Base-by-base conservation (phyloP, 2,113 vertebrate genomes). In the Notothenia coriiceps region DNA sequence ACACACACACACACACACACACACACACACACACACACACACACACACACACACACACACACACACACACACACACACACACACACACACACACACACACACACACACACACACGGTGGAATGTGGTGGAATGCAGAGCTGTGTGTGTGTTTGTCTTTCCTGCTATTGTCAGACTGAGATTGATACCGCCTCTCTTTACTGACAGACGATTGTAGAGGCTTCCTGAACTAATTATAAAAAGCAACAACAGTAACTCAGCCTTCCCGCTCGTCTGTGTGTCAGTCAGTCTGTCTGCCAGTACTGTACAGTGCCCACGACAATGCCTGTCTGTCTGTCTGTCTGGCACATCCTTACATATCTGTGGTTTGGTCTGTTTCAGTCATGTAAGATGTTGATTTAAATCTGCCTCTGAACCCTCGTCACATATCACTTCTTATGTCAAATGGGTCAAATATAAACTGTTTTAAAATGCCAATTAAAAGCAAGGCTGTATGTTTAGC, bases 211-310 rank as follows among this genome's bases (percentile, higher is more conserved):
- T 98, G 97, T 98, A 96, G 95, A 96, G 92, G 96, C 96, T 99
- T 98, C 98, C 97, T 96, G 97, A 96, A 97, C 95, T 97, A 95
- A 98, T 98, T 99, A 98, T 98, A 97, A 97, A 99, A 98, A 97
- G 97, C 97, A 98, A 98, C 96, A 97, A 93, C 97, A 98, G 96
- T 96, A 96, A 96, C 95, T 95, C 88, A 95, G 35, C 35, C 35
- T 40, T 40, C 35, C 35, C 35, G 35, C 35, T 40, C 35, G 70
- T 49, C 54, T 67, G 79, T 17, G 52, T 65, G 76, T 65, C 60
- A 57, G 70, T 56, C 64, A 76, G 43, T 78, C 59, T 74, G 43
- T 78, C 59, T 74, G 74, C 68, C 29, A 64, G 46, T 17, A 22
- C 54, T 59, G 64, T 44, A 12, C 56, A 59, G 51, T 40, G 25